Percentiles rank a stretch among this genome's conserved stretches.
Evolutionary conservation across 2,888 invertebrate genomes (phyloP).

Genomic region (Deilephila porcellus): DNA sequence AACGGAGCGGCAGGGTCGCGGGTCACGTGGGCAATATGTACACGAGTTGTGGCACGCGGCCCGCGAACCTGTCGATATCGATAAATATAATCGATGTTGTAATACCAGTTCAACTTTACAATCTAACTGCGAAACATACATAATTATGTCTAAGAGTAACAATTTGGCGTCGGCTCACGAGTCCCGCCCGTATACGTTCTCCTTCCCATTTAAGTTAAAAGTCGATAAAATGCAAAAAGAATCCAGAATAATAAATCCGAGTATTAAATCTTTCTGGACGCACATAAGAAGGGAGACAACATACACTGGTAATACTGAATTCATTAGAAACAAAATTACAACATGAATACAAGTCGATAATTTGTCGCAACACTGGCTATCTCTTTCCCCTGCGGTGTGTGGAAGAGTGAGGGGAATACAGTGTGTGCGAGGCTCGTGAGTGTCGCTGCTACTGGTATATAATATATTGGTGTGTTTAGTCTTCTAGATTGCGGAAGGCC

Average conservation of each 20-base stretch:
- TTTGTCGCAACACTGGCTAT: not conserved
- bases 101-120: constrained; percentile 10
- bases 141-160: not conserved
- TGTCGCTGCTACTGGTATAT: constrained; percentile 27
- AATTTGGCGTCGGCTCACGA: constrained; percentile 2
- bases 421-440: not conserved
- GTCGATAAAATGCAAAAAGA: constrained; percentile 16
- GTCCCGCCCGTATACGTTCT: not conserved
- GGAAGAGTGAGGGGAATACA: not conserved
- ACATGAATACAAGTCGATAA: constrained; percentile 9
- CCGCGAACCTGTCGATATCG: not conserved
- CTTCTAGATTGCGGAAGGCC: constrained; percentile 99
- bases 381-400: not conserved
- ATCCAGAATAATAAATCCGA: not conserved
- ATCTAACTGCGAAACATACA: constrained; percentile 8
- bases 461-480: constrained; percentile 84
- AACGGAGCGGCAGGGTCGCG: constrained; percentile 3
- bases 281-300: not conserved
- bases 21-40: constrained; percentile 30
- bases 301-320: constrained; percentile 6
- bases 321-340: constrained; percentile 4
- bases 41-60: not conserved
- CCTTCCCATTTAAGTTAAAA: not conserved
- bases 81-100: not conserved
- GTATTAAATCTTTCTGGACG: not conserved